Evolutionary conservation across 2,113 vertebrate genomes (phyloP).

Genomic region (Chamaea fasciata): DNA sequence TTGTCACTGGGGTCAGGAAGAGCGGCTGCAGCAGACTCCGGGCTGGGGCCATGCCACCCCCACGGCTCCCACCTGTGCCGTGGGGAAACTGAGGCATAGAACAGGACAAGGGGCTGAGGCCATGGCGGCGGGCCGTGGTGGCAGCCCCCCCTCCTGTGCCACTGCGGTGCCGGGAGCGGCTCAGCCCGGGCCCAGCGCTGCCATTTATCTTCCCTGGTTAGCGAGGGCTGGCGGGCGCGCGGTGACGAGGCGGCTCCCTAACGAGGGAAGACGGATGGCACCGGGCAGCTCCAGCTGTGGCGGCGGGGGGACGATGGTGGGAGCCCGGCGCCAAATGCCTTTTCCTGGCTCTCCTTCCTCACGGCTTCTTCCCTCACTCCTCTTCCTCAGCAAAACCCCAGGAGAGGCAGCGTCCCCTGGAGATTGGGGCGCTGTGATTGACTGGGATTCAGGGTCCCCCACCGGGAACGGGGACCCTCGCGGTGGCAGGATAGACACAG

Average conservation of each 20-base stretch:
- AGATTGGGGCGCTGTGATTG: accelerated
- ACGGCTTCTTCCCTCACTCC: neutral
- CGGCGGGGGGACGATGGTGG: neutral
- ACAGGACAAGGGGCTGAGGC: neutral
- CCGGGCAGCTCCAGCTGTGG: neutral
- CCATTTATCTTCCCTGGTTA: slow-evolving; percentile 52
- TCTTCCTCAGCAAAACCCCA: neutral
- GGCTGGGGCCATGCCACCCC: accelerated
- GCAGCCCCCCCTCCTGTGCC: neutral
- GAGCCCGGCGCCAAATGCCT: neutral
- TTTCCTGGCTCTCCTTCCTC: neutral
- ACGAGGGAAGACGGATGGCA: slow-evolving; percentile 53
- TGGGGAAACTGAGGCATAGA: neutral
- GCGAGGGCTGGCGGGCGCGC: neutral
- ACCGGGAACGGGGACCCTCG: accelerated
- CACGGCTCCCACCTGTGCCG: accelerated
- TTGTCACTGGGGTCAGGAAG: neutral
- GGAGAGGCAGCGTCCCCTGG: neutral
- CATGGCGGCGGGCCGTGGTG: accelerated
- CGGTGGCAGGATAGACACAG: neutral
- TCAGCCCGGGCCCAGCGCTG: neutral
- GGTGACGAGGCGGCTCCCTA: slow-evolving; percentile 48
- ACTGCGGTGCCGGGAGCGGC: neutral
- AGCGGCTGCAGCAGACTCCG: neutral
- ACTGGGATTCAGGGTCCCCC: neutral